Conservation (phyloP, 2,888 invertebrate genomes). For the Cheilosia pagana region DNA sequence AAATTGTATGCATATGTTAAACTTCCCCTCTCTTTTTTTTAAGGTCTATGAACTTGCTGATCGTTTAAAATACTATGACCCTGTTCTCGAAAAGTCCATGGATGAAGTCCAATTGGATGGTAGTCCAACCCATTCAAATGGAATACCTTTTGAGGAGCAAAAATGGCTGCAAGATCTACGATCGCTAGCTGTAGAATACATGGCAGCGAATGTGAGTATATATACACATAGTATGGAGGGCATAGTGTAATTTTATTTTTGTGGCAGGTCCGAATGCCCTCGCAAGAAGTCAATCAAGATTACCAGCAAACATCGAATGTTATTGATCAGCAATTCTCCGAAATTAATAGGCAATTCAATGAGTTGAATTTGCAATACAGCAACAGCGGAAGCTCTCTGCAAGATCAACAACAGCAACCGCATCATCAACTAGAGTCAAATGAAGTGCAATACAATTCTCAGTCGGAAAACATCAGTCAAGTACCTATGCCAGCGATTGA, state of each 20-base stretch:
- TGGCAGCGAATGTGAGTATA: conserved; percentile 59
- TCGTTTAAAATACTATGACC: conserved; percentile 89
- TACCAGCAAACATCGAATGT: conserved; percentile 76
- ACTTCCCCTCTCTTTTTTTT: conserved; percentile 1
- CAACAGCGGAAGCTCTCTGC: conserved; percentile 41
- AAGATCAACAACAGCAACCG: conserved; percentile 29
- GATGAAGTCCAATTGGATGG: conserved; percentile 80
- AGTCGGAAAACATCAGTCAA: conserved; percentile 10
- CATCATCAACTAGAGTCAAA: conserved; percentile 51
- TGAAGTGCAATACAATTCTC: conserved; percentile 38
- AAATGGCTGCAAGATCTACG: conserved; percentile 82
- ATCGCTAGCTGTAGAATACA: conserved; percentile 77
- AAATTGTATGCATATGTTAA: not conserved
- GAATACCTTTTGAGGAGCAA: conserved; percentile 79
- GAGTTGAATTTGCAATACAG: conserved; percentile 82
- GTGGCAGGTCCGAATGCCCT: conserved; percentile 1
- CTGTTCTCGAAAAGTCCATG: conserved; percentile 82
- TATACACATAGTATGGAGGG: not conserved
- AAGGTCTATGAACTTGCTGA: conserved; percentile 85
- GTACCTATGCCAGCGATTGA: conserved; percentile 14
- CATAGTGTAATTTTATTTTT: not conserved
- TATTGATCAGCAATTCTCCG: conserved; percentile 82
- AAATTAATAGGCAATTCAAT: conserved; percentile 82
- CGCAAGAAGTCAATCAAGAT: conserved; percentile 44
- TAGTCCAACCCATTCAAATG: conserved; percentile 78